Conservation (phyloP, 2,888 invertebrate species). For the Leucophenga montana region DNA sequence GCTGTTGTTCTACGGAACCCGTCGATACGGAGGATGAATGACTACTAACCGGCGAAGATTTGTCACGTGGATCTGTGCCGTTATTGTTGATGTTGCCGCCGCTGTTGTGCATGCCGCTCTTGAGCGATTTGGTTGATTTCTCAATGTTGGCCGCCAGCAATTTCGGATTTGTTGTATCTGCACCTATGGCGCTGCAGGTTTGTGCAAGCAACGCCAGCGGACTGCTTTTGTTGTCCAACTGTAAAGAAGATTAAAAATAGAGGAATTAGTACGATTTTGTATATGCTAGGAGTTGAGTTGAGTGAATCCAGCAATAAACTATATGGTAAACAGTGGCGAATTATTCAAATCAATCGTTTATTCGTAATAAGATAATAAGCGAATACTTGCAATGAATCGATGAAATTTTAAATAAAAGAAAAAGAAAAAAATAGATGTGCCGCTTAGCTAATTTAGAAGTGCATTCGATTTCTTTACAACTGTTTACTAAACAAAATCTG, state of each 20-base stretch:
- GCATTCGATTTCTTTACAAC: no score
- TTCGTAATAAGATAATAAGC: no score
- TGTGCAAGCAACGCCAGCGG: constrained; percentile 95
- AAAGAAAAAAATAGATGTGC: no score
- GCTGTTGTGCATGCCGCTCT: constrained; percentile 62
- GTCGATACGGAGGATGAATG: constrained; percentile 74
- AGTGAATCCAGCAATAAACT: no score
- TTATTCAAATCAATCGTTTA: no score
- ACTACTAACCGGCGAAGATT: constrained; percentile 75
- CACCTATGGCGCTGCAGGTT: constrained; percentile 97
- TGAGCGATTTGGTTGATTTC: constrained; percentile 77
- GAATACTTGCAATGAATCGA: no score
- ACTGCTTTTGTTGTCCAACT: constrained; percentile 98
- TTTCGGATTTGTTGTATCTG: constrained; percentile 87
- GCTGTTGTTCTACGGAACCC: constrained; percentile 69
- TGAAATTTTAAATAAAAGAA: no score
- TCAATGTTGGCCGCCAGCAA: constrained; percentile 83
- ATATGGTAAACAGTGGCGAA: no score
- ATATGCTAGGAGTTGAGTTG: no score
- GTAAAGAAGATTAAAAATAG: constrained; percentile 76
- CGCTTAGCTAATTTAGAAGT: no score
- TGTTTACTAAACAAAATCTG: no score
- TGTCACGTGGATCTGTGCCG: constrained; percentile 75
- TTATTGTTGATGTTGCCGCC: constrained; percentile 39
- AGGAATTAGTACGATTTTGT: background rate